Conservation (phyloP, 92 coral and sea anemone species). For the Palythoa grandis region DNA sequence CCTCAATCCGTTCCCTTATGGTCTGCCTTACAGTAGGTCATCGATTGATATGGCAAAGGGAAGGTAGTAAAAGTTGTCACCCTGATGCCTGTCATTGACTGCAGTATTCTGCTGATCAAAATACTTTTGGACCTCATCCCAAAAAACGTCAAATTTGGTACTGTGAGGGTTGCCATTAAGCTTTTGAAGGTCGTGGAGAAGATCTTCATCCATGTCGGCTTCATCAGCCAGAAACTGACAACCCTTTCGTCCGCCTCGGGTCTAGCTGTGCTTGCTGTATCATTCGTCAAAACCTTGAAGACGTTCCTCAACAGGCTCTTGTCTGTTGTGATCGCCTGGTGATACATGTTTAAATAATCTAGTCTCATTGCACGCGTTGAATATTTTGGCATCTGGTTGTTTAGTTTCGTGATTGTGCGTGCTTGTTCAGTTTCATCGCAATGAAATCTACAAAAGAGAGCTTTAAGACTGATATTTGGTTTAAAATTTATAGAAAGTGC, state of each 20-base stretch:
- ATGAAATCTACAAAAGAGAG: too few relatives aligned
- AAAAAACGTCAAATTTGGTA: slow-evolving; percentile 16
- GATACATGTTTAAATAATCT: background rate
- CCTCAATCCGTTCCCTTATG: too few relatives aligned
- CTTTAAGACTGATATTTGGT: too few relatives aligned
- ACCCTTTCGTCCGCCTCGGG: background rate
- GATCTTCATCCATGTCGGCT: background rate
- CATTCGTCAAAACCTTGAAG: background rate
- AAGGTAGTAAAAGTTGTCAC: slow-evolving; percentile 8
- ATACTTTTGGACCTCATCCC: background rate
- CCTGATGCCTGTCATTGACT: slow-evolving; percentile 15
- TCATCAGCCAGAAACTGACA: background rate
- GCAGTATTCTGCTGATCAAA: background rate
- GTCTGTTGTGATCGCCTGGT: background rate
- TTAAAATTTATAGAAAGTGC: too few relatives aligned
- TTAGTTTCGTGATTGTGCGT: slow-evolving; percentile 8
- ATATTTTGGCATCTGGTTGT: slow-evolving; percentile 1
- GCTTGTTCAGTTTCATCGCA: slow-evolving; percentile 1
- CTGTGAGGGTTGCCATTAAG: slow-evolving; percentile 2
- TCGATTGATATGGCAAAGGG: background rate
- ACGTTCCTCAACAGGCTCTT: slow-evolving; percentile 12
- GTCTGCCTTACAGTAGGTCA: too few relatives aligned
- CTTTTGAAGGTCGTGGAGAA: background rate
- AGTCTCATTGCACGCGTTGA: background rate
- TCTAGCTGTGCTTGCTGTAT: background rate